These are phyloP conservation scores for Tapirus terrestris DNA, from an alignment of 2,113 vertebrate species.

Conservation along the genomic window DNA sequence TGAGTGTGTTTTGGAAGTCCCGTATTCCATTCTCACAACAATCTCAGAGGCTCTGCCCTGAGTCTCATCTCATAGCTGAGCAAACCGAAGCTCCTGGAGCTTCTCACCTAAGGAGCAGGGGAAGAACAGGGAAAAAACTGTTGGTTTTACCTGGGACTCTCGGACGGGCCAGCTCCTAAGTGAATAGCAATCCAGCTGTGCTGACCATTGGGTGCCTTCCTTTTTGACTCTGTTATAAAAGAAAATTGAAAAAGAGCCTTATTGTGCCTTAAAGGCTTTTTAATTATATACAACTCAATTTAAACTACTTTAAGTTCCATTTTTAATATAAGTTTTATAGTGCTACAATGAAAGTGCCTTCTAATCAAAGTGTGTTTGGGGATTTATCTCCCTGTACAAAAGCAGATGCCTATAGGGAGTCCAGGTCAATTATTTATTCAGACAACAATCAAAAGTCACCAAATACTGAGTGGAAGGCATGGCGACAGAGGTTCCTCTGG, in stretches of 20 bases:
- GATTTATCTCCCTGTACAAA: background rate
- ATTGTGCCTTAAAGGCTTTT: constrained; percentile 77
- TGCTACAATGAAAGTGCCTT: constrained; percentile 26
- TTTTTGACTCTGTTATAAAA: constrained; percentile 52
- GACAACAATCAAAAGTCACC: background rate
- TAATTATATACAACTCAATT: constrained; percentile 80
- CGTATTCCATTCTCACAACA: rapidly evolving
- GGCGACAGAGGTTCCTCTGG: background rate
- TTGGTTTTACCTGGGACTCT: background rate
- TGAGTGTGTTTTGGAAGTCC: rapidly evolving
- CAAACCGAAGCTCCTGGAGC: background rate
- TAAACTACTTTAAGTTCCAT: constrained; percentile 72
- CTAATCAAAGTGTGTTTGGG: constrained; percentile 47
- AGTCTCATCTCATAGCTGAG: background rate
- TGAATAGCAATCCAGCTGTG: background rate
- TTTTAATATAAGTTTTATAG: constrained; percentile 70
- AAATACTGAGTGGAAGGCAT: background rate
- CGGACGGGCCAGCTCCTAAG: background rate
- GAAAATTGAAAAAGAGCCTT: constrained; percentile 69
- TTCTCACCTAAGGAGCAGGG: background rate
- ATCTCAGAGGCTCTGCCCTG: background rate
- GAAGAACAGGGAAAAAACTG: background rate
- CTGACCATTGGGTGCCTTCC: background rate
- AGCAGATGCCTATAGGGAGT: background rate
- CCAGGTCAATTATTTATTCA: background rate